Evolutionary conservation across 2,113 vertebrate species (phyloP).

Genomic region (Poicephalus gulielmi): DNA sequence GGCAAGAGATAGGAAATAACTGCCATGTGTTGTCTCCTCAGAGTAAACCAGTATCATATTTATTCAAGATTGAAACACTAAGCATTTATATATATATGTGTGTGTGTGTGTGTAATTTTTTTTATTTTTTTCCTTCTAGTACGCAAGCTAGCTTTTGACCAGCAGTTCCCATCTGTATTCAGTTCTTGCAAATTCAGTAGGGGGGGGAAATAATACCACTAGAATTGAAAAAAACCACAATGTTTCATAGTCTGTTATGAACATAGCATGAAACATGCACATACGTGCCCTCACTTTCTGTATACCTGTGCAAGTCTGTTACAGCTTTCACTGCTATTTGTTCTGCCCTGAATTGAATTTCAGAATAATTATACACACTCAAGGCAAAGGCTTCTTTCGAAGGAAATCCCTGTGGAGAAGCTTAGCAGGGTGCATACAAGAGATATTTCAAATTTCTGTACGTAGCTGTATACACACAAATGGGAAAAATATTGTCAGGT

Average conservation of each 20-base stretch:
- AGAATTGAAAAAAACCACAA: neutral
- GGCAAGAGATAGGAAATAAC: neutral
- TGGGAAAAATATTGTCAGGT: slow-evolving; percentile 16
- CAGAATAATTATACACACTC: neutral
- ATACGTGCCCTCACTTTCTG: neutral
- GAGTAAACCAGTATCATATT: neutral
- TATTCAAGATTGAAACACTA: neutral
- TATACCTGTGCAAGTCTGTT: neutral
- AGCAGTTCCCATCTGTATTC: slow-evolving; percentile 2
- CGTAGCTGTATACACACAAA: neutral
- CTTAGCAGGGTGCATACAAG: neutral
- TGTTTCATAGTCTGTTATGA: neutral
- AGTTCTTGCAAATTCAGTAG: neutral
- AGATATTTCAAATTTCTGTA: neutral
- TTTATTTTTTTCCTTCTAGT: neutral
- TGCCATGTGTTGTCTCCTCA: neutral
- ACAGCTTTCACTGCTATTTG: neutral
- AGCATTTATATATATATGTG: neutral
- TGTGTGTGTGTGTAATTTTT: too few relatives aligned
- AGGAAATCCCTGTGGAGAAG: neutral
- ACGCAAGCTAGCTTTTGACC: neutral
- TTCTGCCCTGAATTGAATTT: neutral
- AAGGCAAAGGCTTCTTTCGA: neutral
- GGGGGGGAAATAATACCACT: neutral
- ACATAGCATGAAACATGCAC: neutral